Evolutionary conservation across 2,888 invertebrate species (phyloP), one percentile per base, ranked within the genome.

Genomic region (Eustalomyia histrio): DNA sequence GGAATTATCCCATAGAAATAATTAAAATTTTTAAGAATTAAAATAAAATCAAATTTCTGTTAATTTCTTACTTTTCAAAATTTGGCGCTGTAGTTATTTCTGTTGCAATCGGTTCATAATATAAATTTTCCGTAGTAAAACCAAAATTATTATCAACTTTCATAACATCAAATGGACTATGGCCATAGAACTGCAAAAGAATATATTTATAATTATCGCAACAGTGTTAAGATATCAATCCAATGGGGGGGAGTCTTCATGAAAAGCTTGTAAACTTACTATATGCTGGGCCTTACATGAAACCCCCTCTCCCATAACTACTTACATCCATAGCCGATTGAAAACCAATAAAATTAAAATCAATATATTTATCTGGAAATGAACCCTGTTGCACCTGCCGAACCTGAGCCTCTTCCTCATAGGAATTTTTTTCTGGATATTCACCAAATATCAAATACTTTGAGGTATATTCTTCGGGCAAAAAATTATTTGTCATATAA

Each of bases 301-400:
- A n/a, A n/a, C n/a, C n/a, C 0, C 14, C 1, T 2, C 8, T 0
- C 14, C 10, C 1, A 2, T 33, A 16, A 68, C 75, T 80, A 68
- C 75, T 80, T 57, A 83, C 83, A 74, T 83, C 82, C 57, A 83
- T 76, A 17, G 80, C 69, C 21, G 82, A 78, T 16, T 74, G 82
- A 68, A 89, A 89, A 7, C 90, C 90, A 18, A 89, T 84, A 12
- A 90, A 83, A 9, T 85, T 87, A 50, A 83, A 88, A 3, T 85
- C 85, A 0, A 87, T 83, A 67, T 87, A 87, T 39, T 85, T 87
- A 82, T 89, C 89, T 61, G 88, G 90, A 16, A 86, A 84, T 6
- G 87, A 87, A 16, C 88, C 43, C 76, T 76, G 24, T 18, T 80
- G 60, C 14, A 80, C 68, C 16, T 50, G 43, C 9, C 65, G 47